Evolutionary conservation across 2,797 vertebrate genomes (phyloP).

Genomic region (Sandelia bainsii): DNA sequence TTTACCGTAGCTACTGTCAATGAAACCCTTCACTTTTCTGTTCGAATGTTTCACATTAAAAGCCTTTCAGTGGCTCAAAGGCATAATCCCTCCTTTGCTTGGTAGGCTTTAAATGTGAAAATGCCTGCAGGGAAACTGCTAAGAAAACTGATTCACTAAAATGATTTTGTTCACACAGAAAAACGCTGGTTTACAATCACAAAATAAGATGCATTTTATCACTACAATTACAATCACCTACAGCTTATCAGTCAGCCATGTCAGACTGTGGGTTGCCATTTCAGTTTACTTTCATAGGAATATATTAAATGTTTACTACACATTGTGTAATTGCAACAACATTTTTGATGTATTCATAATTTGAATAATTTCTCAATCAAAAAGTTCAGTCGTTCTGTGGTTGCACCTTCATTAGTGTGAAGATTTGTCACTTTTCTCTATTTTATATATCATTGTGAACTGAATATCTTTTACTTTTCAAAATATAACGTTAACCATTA

Average conservation of each 20-base stretch:
- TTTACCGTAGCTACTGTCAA: neutral
- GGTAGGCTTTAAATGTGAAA: slow-evolving; percentile 5
- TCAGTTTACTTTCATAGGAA: neutral
- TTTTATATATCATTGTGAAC: neutral
- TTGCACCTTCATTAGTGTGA: no score
- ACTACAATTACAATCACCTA: neutral
- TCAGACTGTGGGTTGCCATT: neutral
- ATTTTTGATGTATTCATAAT: no score
- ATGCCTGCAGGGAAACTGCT: neutral
- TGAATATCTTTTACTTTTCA: no score
- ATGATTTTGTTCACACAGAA: neutral
- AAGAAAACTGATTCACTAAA: neutral
- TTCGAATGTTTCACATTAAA: slow-evolving; percentile 11
- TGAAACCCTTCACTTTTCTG: neutral
- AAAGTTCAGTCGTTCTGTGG: no score
- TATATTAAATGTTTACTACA: neutral
- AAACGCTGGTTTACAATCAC: neutral
- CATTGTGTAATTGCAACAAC: neutral
- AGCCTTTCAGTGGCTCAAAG: neutral
- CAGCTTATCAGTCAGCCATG: neutral
- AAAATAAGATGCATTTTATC: no score
- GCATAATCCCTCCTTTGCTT: neutral
- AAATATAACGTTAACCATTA: no score
- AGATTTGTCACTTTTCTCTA: neutral
- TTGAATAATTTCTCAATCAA: no score